These are phyloP conservation scores for Actenoides lindsayi DNA, from an alignment of 2,113 vertebrate genomes.

Conservation along the genomic window DNA sequence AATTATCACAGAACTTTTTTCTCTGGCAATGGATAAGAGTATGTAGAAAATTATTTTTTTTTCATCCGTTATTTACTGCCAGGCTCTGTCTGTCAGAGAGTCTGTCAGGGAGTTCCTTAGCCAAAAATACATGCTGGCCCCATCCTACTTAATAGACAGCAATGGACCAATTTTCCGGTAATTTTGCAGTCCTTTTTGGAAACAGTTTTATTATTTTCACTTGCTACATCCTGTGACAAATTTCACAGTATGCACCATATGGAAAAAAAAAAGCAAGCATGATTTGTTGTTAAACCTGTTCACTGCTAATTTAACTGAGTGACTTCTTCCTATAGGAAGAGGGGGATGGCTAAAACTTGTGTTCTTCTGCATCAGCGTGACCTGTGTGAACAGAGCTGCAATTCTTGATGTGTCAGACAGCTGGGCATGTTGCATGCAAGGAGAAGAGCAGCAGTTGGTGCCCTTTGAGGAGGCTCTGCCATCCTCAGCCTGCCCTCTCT, in stretches of 20 bases:
- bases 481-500: neutral
- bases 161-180: neutral
- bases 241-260: neutral
- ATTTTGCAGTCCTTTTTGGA: neutral
- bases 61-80: neutral
- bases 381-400: neutral
- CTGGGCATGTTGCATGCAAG: rapidly evolving
- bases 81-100: neutral
- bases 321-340: neutral
- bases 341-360: neutral
- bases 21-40: neutral
- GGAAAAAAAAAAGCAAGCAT: neutral
- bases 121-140: neutral
- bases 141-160: neutral
- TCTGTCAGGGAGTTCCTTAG: neutral
- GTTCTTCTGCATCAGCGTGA: neutral
- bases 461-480: rapidly evolving
- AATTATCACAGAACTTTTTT: neutral
- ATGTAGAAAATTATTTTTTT: neutral
- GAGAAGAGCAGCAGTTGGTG: neutral
- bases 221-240: neutral
- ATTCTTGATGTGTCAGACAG: neutral
- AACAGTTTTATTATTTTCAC: neutral
- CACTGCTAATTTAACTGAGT: neutral
- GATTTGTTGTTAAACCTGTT: neutral